A percentile compares a stretch with the other conserved stretches of the same genome.
phyloP scores from a whole-genome alignment of 2,113 vertebrate species.

The Hylia prasina region DNA sequence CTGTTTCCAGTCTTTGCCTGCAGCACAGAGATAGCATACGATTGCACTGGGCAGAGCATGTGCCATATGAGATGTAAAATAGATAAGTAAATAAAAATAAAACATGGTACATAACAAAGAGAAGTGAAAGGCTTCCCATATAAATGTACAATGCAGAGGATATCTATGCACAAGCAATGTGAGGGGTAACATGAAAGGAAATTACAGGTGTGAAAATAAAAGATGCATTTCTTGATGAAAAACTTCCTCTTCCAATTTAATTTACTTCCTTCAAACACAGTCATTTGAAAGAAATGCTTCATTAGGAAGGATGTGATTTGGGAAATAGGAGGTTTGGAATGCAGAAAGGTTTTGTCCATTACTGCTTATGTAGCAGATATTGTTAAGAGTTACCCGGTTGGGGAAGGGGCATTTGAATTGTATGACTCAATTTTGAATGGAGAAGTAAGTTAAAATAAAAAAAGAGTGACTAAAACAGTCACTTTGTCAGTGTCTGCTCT shows the following conservation, averaged over 20 bases:
- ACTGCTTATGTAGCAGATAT: neutral
- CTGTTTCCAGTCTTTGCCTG: neutral
- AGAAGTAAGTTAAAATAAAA: neutral
- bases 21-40: neutral
- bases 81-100: neutral
- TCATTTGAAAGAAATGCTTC: neutral
- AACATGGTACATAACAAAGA: neutral
- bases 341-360: neutral
- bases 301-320: neutral
- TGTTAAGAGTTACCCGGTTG: neutral
- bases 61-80: neutral
- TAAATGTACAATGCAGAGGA: neutral
- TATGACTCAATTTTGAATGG: neutral
- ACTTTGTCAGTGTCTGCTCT: neutral
- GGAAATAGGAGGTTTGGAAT: neutral
- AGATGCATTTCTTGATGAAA: neutral
- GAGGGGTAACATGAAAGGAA: neutral
- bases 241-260: neutral
- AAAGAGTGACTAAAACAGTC: neutral
- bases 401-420: neutral
- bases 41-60: accelerated
- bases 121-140: neutral
- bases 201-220: neutral
- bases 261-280: neutral
- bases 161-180: neutral